A percentile compares a stretch with the other conserved stretches of the same genome.
phyloP scores from a whole-genome alignment of 2,888 invertebrate species.

The Drosophila cracens region DNA sequence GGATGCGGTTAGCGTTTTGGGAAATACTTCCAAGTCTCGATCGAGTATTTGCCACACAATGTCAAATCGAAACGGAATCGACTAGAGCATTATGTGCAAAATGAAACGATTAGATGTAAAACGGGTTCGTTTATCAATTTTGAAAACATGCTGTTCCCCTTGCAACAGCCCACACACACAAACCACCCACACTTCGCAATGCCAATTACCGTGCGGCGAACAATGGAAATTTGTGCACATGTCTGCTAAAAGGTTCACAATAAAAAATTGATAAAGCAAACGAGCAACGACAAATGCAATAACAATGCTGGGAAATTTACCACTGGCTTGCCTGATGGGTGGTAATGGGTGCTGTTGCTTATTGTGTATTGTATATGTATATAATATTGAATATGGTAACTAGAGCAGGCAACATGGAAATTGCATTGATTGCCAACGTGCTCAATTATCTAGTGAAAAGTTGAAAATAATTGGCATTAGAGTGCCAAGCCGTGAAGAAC shows the following conservation, averaged over 20 bases:
- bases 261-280: constrained; percentile 49
- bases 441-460: constrained; percentile 60
- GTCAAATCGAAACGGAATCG: not conserved
- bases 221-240: constrained; percentile 59
- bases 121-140: constrained; percentile 20
- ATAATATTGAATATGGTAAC: constrained; percentile 9
- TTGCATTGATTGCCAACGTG: constrained; percentile 58
- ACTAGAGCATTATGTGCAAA: not conserved
- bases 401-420: constrained; percentile 13
- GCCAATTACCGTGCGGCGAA: constrained; percentile 38
- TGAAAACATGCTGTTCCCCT: not conserved
- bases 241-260: constrained; percentile 36
- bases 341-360: not conserved
- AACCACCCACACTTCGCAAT: not conserved
- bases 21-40: not conserved
- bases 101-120: not conserved
- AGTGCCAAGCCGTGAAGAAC: not conserved
- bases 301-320: not conserved
- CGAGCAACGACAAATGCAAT: constrained; percentile 11
- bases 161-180: not conserved
- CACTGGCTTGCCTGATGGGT: not conserved
- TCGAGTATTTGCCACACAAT: not conserved
- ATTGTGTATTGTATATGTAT: not conserved
- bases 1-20: not conserved
- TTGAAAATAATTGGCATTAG: constrained; percentile 66